Evolutionary conservation across 2,888 invertebrate species (phyloP).

Genomic region (Gymnocheta viridis): DNA sequence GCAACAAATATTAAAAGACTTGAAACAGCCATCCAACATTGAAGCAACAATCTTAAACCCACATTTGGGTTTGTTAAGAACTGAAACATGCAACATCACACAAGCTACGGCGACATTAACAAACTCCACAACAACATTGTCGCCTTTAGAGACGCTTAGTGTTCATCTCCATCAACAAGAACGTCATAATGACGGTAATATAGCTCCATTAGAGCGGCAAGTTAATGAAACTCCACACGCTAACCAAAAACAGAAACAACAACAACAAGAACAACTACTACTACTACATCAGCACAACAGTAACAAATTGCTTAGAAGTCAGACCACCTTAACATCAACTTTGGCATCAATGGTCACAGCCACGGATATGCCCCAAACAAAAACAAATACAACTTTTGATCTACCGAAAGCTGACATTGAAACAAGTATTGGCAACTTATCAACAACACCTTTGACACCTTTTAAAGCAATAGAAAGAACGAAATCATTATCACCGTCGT

Average conservation of each 20-base stretch:
- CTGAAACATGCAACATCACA: conserved; percentile 74
- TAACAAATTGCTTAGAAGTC: conserved; percentile 69
- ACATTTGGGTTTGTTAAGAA: conserved; percentile 71
- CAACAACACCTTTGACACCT: conserved; percentile 64
- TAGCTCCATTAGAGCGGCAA: conserved; percentile 77
- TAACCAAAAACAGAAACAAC: conserved; percentile 70
- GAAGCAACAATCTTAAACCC: conserved; percentile 34
- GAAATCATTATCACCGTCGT: too few relatives aligned
- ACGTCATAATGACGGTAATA: conserved; percentile 70
- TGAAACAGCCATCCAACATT: conserved; percentile 43
- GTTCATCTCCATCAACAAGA: conserved; percentile 31
- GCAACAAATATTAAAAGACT: conserved; percentile 60
- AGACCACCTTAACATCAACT: conserved; percentile 67
- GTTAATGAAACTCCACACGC: conserved; percentile 76
- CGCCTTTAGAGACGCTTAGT: conserved; percentile 58
- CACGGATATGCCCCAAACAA: conserved; percentile 42
- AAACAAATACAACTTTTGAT: conserved; percentile 28
- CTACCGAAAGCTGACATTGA: conserved; percentile 56
- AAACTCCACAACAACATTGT: conserved; percentile 48
- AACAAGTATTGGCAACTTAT: conserved; percentile 55
- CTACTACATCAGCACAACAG: conserved; percentile 55
- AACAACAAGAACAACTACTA: conserved; percentile 68
- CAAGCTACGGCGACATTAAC: conserved; percentile 53
- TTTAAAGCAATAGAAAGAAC: conserved; percentile 40
- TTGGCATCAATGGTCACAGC: conserved; percentile 44